Evolutionary conservation across 2,888 invertebrate genomes (phyloP).

Genomic region (Nineta flava): DNA sequence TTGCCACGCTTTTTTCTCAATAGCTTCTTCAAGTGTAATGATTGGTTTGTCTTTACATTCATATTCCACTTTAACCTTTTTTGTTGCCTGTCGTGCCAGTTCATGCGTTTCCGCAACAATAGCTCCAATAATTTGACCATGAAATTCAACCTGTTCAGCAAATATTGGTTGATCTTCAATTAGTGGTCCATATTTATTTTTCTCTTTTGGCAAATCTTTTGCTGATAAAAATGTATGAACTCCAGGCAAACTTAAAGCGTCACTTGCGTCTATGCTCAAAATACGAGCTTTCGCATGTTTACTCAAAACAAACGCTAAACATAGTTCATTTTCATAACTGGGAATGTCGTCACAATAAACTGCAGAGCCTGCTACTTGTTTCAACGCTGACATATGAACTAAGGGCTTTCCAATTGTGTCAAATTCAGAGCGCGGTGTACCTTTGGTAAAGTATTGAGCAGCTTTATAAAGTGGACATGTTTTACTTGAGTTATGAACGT

Average conservation of each 20-base stretch:
- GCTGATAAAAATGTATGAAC: conserved; percentile 69
- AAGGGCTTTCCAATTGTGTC: conserved; percentile 72
- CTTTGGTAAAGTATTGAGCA: conserved; percentile 8
- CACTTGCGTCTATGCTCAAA: conserved; percentile 51
- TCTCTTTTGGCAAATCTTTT: conserved; percentile 53
- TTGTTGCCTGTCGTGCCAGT: conserved; percentile 69
- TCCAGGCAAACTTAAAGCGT: conserved; percentile 59
- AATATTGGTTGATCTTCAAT: conserved; percentile 76
- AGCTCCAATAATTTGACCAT: conserved; percentile 72
- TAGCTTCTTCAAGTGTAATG: conserved; percentile 79
- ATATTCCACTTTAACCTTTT: conserved; percentile 64
- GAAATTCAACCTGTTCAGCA: conserved; percentile 55
- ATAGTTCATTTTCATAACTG: conserved; percentile 55
- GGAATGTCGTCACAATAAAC: conserved; percentile 85
- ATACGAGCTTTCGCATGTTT: conserved; percentile 71
- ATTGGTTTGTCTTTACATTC: conserved; percentile 67
- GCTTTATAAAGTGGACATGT: conserved; percentile 22
- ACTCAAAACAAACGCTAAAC: conserved; percentile 64
- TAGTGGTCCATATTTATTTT: conserved; percentile 53
- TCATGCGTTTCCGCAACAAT: conserved; percentile 62
- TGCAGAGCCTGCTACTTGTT: conserved; percentile 83
- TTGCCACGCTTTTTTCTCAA: conserved; percentile 53
- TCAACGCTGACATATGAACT: conserved; percentile 65
- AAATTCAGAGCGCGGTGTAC: conserved; percentile 56
- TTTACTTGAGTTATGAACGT: background rate